A percentile compares a stretch with the other conserved stretches of the same genome.
phyloP scores from a whole-genome alignment of 2,888 invertebrate species.

The Camptogramma bilineatum region DNA sequence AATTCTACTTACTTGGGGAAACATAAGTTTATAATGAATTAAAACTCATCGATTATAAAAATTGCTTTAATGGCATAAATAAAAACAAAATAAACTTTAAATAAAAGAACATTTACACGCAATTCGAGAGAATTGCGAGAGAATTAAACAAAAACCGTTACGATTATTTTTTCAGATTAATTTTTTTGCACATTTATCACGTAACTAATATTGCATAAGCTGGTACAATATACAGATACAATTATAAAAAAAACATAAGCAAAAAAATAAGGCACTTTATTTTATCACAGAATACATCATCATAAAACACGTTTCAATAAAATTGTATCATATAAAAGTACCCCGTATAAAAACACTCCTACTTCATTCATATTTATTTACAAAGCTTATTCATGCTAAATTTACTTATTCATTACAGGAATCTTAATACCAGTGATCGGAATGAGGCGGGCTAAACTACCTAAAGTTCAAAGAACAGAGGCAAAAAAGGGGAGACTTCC shows the following conservation, averaged over 20 bases:
- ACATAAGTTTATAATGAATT: not conserved
- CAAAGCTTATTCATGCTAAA: constrained; percentile 19
- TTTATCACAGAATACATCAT: constrained; percentile 77
- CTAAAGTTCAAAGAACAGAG: no score
- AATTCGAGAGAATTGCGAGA: constrained; percentile 17
- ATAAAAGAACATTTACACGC: constrained; percentile 20
- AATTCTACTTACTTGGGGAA: not conserved
- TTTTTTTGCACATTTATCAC: constrained; percentile 2
- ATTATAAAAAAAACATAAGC: constrained; percentile 36
- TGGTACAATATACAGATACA: constrained; percentile 30
- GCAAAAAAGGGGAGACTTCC: no score
- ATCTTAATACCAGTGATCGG: no score
- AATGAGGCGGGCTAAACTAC: no score
- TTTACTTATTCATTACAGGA: constrained; percentile 12
- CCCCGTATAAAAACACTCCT: constrained; percentile 35
- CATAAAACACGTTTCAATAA: constrained; percentile 49
- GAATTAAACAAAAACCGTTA: constrained; percentile 12
- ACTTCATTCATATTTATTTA: constrained; percentile 30
- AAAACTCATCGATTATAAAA: constrained; percentile 14
- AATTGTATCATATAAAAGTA: constrained; percentile 48
- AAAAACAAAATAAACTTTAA: constrained; percentile 29
- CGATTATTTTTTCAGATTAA: not conserved
- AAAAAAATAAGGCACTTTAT: constrained; percentile 71
- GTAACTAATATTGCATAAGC: constrained; percentile 18
- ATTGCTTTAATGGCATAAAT: constrained; percentile 31